Base-by-base conservation (phyloP, 2,113 vertebrate genomes). In the Amazona guildingii region DNA sequence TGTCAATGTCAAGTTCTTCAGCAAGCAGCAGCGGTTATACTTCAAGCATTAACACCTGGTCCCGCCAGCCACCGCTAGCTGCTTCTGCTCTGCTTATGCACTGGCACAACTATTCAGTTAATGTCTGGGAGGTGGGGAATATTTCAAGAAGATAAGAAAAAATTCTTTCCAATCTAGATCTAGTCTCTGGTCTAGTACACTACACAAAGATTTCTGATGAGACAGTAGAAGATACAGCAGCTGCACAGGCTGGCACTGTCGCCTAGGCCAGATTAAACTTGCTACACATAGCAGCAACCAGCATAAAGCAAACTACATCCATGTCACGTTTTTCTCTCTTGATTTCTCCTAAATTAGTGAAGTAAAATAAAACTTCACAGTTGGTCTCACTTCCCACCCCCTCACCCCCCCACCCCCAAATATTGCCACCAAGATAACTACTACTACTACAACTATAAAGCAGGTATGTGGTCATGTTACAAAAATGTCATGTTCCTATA, bases 101-200 rank as follows among this genome's bases (percentile, higher is more conserved):
- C 17, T 67, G 31, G 23, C 14, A 90, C 44, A 57, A 43, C 18
- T 52, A 43, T 23, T 39, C 33, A 23, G 21, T 11, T 74, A 63
- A 84, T 2, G 0, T 37, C 24, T 8, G 7, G 2, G 5, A 9
- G 13, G 3, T 1, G 7, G 17, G 25, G 5, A 15, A 14, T 16
- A 29, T 69, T 16, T 17, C 49, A 79, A 9, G 13, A 64, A 6
- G 33, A 64, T 90, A 4, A 75, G 6, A 41, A 15, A 75, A 59
- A 67, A 27, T 9, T 68, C 9, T n/a, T 70, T 83, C 24, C 35
- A n/a, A 21, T 37, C 10, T 57, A 48, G 24, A 48, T 41, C 27
- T 61, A 69, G 16, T 19, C 29, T 73, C 54, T 35, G 13, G 27
- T 62, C 49, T 48, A 31, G 19, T 20, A 54, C 9, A 72, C 14